Base-by-base conservation (phyloP, 1,140 invertebrate species). In the Andricus grossulariae region DNA sequence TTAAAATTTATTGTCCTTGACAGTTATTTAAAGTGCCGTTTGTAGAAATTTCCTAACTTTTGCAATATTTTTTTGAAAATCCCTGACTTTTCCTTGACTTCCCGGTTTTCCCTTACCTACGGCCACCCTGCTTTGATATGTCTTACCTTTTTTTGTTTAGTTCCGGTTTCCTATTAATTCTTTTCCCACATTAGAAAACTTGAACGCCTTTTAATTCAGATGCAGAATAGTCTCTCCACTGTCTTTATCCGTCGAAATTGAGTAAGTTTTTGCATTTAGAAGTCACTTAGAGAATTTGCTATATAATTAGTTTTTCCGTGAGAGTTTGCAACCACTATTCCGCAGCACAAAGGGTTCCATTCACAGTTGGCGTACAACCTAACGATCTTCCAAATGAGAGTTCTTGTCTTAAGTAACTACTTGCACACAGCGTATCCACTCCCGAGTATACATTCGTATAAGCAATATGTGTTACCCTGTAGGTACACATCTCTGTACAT, bases 301-400 rank as follows among this genome's bases (percentile, higher is more conserved):
- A 66, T 66, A 66, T 66, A 66, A 66, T 66, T 66, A 66, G 60
- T 66, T 66, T 66, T 66, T 66, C 60, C n/a, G 25, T 39, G 60
- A 39, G 60, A 66, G 60, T 66, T 66, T 66, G 60, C 60, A 66
- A 66, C 32, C 60, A 39, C 60, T 45, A 66, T 66, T 66, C 60
- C 15, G 25, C 32, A 21, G 32, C 25, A 66, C 60, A 66, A 66
- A 66, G 60, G 60, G 60, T 66, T 66, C 60, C 60, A 66, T 66
- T 66, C 60, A 66, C 60, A 66, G 60, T 66, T 66, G 60, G 60
- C 60, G 60, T 66, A 66, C 60, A 66, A 66, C 60, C 25, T 66
- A 66, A 66, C 60, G 60, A 66, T 66, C 60, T 66, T 66, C 60
- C 60, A 66, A 66, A 66, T 66, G 60, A 66, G 60, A 66, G 60